Base-by-base conservation (phyloP, 2,797 vertebrate species). In the Poeciliopsis presidionis region DNA sequence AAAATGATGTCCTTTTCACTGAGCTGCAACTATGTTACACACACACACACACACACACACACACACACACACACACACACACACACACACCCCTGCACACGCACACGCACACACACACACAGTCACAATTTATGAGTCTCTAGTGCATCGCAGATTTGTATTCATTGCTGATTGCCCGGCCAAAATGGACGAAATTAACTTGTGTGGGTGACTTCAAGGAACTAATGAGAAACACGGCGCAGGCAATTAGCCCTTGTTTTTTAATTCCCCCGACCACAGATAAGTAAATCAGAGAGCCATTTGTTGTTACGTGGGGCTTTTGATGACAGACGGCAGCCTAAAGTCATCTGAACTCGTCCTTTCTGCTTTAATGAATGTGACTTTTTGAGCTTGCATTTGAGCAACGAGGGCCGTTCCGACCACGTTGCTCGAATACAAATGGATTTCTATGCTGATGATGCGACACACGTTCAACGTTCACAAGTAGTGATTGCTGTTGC, bases 341-440 rank as follows among this genome's bases (percentile, higher is more conserved):
- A 81, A 78, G 63, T 78, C 25, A 69, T 81, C 82, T 85, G 76
- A 89, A 77, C 86, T 87, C 59, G 82, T 87, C 70, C 77, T 81
- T 67, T 76, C 78, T 73, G 73, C 55, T 76, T 87, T 90, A 84
- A 89, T 88, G 86, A 91, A 87, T 86, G 80, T 84, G 83, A 88
- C 82, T 88, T 90, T 91, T 87, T 81, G 85, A 90, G 90, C 11
- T 20, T 0, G 0, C 65, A 30, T 36, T 72, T 47, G 55, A 85
- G 83, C 70, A 75, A 69, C 61, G 20, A 59, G 25, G 46, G 65
- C 25, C 13, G 18, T 79, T 82, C 84, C 7, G 39, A 61, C 8
- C 25, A 30, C 45, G 25, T 57, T 63, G 16, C 22, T 11, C 72
- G 51, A 87, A 85, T 78, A 13, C 73, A 49, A 82, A 82, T 74